Percentiles rank a stretch among this genome's conserved stretches.
Evolutionary conservation across 1,140 invertebrate species (phyloP).

Genomic region (Psix sp.): DNA sequence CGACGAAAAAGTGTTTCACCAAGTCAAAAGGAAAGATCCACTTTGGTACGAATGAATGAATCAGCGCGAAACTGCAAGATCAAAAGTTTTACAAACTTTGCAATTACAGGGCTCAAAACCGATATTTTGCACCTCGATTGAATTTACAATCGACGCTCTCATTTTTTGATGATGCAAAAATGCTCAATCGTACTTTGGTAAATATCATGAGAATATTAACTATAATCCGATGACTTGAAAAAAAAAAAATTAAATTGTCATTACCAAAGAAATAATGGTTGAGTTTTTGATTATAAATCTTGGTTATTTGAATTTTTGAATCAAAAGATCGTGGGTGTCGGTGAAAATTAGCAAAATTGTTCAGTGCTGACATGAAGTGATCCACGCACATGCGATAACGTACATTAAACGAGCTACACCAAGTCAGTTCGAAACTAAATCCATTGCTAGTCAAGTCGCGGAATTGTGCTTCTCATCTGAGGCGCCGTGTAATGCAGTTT

Average conservation of each 20-base stretch:
- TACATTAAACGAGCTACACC: slow-evolving; percentile 40
- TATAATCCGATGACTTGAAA: slow-evolving; percentile 28
- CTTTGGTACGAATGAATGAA: slow-evolving; percentile 13
- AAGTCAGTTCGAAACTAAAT: slow-evolving; percentile 40
- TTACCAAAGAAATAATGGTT: slow-evolving; percentile 36
- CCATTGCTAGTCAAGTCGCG: slow-evolving; percentile 40
- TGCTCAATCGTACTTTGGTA: background rate
- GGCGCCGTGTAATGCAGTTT: slow-evolving; percentile 33
- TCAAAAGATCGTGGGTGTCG: too few relatives aligned
- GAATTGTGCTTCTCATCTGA: slow-evolving; percentile 32
- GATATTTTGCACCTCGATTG: slow-evolving; percentile 15
- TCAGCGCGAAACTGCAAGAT: slow-evolving; percentile 7
- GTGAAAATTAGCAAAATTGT: too few relatives aligned
- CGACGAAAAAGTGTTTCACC: slow-evolving; percentile 11
- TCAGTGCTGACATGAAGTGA: slow-evolving; percentile 51
- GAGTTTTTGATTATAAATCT: slow-evolving; percentile 50
- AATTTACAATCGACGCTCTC: slow-evolving; percentile 6
- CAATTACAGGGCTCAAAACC: slow-evolving; percentile 5
- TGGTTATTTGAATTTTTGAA: slow-evolving; percentile 23
- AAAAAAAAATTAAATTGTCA: slow-evolving; percentile 42
- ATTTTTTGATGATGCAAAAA: slow-evolving; percentile 4
- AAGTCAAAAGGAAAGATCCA: slow-evolving; percentile 10
- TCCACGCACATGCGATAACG: slow-evolving; percentile 34
- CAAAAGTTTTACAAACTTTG: slow-evolving; percentile 29
- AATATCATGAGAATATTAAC: slow-evolving; percentile 6